Evolutionary conservation across 2,797 vertebrate species (phyloP), one percentile per base, ranked within the genome.

Genomic region (Meriones psammophilus): DNA sequence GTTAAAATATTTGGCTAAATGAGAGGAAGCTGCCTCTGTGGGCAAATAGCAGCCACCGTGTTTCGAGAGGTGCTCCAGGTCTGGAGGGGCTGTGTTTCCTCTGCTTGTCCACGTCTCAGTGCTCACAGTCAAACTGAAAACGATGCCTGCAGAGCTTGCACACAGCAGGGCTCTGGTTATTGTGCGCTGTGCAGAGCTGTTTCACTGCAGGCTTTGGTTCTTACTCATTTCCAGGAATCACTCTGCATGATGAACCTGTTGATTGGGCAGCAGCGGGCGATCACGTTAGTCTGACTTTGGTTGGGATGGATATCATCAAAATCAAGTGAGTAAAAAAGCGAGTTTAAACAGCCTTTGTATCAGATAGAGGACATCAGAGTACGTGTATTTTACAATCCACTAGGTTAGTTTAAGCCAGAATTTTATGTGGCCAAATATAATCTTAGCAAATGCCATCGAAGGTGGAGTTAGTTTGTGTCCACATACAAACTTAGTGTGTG

Each of bases 241-340:
- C 99, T 90, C 98, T 99, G 54, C 99, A 99, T 0, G 99, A 99
- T 84, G 99, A 99, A 97, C 98, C 99, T 95, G 98, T 99, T 77
- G 99, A 99, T 97, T 99, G 99, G 99, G 99, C 99, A 33, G 99
- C 99, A 80, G 99, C 99, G 18, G 99, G 99, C 96, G 99, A 99
- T 98, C 99, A 99, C 8, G 98, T 99, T 98, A 99, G 99, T 98
- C 99, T 99, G 97, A 99, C 99, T 1, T 99, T 99, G 98, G 99
- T 99, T 77, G 99, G 99, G 97, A 99, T 99, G 99, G 99, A 99
- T 99, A 99, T 99, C 98, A 99, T 99, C 98, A 99, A 99, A 99
- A 99, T 99, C 98, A 99, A 99, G 99, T 99, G 98, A 99, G 99
- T 98, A 95, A 98, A 95, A 87, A 98, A 96, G 97, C 80, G 88